Evolutionary conservation across 2,888 invertebrate species (phyloP), one percentile per base, ranked within the genome.

Genomic region (Scelioninae gen. 1): DNA sequence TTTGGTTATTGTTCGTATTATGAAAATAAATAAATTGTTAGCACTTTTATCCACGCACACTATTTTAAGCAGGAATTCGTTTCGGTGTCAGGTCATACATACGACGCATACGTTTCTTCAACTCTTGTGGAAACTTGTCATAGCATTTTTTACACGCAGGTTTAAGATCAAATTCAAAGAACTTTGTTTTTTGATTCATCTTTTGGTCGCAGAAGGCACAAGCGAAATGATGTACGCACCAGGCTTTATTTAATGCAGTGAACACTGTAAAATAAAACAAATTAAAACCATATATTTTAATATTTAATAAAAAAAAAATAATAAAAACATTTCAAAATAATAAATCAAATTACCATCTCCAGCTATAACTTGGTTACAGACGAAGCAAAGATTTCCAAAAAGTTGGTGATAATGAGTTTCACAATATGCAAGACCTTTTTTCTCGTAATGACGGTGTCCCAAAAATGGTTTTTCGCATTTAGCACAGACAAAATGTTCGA

Each of bases 381-480:
- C 97, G 91, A 98, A 99, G 93, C 99, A 99, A 81, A 99, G 94
- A 93, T 99, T 99, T 40, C 99, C 99, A 93, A 99, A 99, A 85
- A 99, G 93, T 94, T 99, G 98, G 93, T 99, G 99, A 93, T 99
- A 99, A 92, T 99, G 99, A 82, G 97, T 98, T 93, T 99, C 99
- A 93, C 99, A 99, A 93, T 99, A 99, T 0, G 99, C 99, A 87
- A 99, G 93, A 0, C 98, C 99, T 90, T 98, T 98, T 93, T 98
- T 98, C 93, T 99, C 99, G 92, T 99, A 99, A 93, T 99, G 99
- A 0, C 99, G 96, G 93, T 98, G 98, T 0, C 99, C 99, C 91
- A 99, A 95, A 94, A 99, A 99, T 0, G 99, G 99, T 93, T 99
- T 99, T 93, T 99, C 99, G 92, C 99, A 99, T 93, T 99, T 99